Evolutionary conservation across 2,888 invertebrate species (phyloP).

Genomic region (Fragum sueziense): DNA sequence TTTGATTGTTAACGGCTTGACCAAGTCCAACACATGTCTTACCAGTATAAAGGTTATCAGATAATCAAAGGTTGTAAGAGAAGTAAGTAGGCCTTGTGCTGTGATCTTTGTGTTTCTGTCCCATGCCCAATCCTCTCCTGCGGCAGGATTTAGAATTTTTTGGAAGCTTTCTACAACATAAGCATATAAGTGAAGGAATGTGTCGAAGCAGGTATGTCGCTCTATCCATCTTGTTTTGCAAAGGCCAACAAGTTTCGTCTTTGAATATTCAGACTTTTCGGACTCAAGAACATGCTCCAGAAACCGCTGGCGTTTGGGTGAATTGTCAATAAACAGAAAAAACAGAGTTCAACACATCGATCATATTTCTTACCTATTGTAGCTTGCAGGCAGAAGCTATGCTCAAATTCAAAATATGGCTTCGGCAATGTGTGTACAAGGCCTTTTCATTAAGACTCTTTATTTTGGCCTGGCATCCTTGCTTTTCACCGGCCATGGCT

Average conservation of each 20-base stretch:
- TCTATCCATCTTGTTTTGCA: conserved; percentile 7
- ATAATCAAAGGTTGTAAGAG: neutral
- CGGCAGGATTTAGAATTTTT: neutral
- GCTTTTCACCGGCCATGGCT: conserved; percentile 35
- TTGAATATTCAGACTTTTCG: neutral
- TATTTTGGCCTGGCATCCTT: conserved; percentile 41
- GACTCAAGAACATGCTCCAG: neutral
- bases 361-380: conserved; percentile 29
- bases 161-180: neutral
- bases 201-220: neutral
- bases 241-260: neutral
- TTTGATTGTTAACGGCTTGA: conserved; percentile 5
- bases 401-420: conserved; percentile 23
- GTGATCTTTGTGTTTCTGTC: conserved; percentile 1
- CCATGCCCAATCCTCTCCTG: neutral
- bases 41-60: conserved; percentile 3
- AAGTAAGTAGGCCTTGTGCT: conserved; percentile 4
- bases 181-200: neutral
- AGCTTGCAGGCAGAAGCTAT: conserved; percentile 18
- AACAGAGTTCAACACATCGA: conserved; percentile 20
- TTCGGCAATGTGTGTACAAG: neutral
- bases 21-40: neutral
- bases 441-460: conserved; percentile 7
- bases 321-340: conserved; percentile 21
- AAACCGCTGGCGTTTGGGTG: conserved; percentile 24